phyloP scores from a whole-genome alignment of 2,797 vertebrate species.

The Macropodus opercularis region DNA sequence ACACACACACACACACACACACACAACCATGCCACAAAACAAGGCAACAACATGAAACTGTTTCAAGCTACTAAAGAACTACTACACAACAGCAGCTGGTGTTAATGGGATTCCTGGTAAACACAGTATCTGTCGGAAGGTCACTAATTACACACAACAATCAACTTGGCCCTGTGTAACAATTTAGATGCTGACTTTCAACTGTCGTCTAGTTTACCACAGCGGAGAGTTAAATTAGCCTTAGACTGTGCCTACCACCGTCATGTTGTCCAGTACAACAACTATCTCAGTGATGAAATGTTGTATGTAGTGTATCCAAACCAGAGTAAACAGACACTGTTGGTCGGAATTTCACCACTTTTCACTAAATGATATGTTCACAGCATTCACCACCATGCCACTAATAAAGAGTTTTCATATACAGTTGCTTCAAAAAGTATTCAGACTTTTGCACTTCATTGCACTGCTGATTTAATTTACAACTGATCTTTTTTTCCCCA shows the following conservation, averaged over 20 bases:
- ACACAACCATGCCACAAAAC: slow-evolving; percentile 68
- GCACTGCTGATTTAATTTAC: not conserved
- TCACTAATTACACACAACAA: slow-evolving; percentile 13
- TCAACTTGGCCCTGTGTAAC: slow-evolving; percentile 3
- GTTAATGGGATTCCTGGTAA: slow-evolving; percentile 1
- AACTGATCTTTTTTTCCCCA: not conserved
- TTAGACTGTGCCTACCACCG: not conserved
- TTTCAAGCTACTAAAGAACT: slow-evolving; percentile 6
- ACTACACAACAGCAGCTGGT: slow-evolving; percentile 4
- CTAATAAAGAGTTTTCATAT: slow-evolving; percentile 48
- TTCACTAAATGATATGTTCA: slow-evolving; percentile 77
- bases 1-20: slow-evolving; percentile 60
- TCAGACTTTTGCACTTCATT: not conserved
- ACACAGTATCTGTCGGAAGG: not conserved
- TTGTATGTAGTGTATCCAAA: slow-evolving; percentile 6
- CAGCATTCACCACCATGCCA: slow-evolving; percentile 93
- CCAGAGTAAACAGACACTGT: slow-evolving; percentile 2
- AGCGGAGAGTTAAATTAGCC: not conserved
- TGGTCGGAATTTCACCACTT: slow-evolving; percentile 26
- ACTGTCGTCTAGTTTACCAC: not conserved
- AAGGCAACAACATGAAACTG: slow-evolving; percentile 50
- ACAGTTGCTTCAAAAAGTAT: not conserved
- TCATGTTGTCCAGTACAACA: not conserved
- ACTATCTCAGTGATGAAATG: slow-evolving; percentile 11
- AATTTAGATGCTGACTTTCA: slow-evolving; percentile 15